A percentile compares a stretch with the other conserved stretches of the same genome.
Conservation (phyloP, 2,113 vertebrate genomes). For the Forbesichthys agassizii region DNA sequence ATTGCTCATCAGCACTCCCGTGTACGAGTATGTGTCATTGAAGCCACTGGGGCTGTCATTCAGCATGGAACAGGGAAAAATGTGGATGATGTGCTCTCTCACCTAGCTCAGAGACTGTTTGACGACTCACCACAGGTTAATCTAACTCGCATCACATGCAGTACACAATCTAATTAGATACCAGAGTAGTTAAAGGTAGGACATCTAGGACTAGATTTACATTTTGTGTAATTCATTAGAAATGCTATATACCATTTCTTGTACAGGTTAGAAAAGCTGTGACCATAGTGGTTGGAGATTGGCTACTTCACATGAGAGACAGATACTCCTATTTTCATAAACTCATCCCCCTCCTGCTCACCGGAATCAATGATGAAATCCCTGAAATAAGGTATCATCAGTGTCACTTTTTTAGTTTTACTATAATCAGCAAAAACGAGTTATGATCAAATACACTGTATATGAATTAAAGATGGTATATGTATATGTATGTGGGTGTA, state of each 20-base stretch:
- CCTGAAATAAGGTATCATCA: slow-evolving; percentile 81
- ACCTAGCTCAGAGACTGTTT: slow-evolving; percentile 93
- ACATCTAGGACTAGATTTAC: too few species aligned
- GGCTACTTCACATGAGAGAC: slow-evolving; percentile 87
- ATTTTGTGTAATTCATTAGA: too few species aligned
- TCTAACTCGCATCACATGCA: not conserved
- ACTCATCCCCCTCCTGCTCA: slow-evolving; percentile 89
- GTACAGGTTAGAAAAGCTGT: slow-evolving; percentile 87
- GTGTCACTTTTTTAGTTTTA: not conserved
- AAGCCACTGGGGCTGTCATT: slow-evolving; percentile 87
- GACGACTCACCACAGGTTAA: slow-evolving; percentile 90
- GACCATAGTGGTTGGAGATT: slow-evolving; percentile 82
- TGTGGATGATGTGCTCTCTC: slow-evolving; percentile 89
- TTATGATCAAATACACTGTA: too few species aligned
- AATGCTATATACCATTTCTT: not conserved
- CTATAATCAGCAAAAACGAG: not conserved
- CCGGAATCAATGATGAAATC: slow-evolving; percentile 84
- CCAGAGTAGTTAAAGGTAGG: too few species aligned
- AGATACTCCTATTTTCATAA: slow-evolving; percentile 95
- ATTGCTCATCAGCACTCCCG: slow-evolving; percentile 91
- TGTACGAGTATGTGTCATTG: slow-evolving; percentile 86
- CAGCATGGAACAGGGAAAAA: slow-evolving; percentile 85
- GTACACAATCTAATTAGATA: too few species aligned
- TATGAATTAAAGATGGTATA: not conserved
- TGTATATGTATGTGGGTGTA: too few species aligned